Evolutionary conservation across 1,140 invertebrate genomes (phyloP).

Genomic region (Carposina sasakii): DNA sequence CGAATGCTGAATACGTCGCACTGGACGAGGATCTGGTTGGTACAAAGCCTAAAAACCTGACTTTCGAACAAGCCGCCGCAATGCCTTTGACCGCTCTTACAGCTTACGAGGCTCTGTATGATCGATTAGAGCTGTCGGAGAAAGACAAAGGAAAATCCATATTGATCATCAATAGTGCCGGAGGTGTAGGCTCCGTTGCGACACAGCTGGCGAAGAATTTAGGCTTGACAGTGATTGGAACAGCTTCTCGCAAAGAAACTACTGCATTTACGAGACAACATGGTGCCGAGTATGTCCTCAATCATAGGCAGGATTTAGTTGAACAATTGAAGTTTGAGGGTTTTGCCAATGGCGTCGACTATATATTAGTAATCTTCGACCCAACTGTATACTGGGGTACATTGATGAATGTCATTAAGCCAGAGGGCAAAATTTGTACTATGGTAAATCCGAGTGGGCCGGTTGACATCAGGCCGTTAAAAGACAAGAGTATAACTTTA

Average conservation of each 20-base stretch:
- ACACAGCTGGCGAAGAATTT: conserved; percentile 47
- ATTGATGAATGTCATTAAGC: conserved; percentile 48
- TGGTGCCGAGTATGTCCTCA: conserved; percentile 45
- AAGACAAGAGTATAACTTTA: conserved; percentile 58
- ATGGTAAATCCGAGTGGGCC: conserved; percentile 51
- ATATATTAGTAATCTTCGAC: conserved; percentile 54
- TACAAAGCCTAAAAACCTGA: conserved; percentile 47
- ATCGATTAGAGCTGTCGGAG: conserved; percentile 39
- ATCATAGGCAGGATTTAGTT: conserved; percentile 46
- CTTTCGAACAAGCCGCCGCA: conserved; percentile 56
- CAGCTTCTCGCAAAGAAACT: conserved; percentile 48
- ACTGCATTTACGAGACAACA: conserved; percentile 35
- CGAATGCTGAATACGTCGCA: conserved; percentile 56
- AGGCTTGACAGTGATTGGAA: conserved; percentile 56
- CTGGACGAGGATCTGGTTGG: conserved; percentile 45
- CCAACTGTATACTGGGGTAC: conserved; percentile 56
- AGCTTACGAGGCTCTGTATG: conserved; percentile 50
- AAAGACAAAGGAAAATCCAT: conserved; percentile 54
- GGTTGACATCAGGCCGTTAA: conserved; percentile 44
- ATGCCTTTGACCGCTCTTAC: conserved; percentile 55
- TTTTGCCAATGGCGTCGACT: conserved; percentile 45
- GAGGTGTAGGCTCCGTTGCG: conserved; percentile 55
- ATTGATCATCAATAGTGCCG: conserved; percentile 55
- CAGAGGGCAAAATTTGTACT: conserved; percentile 55
- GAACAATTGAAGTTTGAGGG: conserved; percentile 42